Evolutionary conservation across 2,888 invertebrate species (phyloP), one percentile per base, ranked within the genome.

Genomic region (Isoperla grammatica): DNA sequence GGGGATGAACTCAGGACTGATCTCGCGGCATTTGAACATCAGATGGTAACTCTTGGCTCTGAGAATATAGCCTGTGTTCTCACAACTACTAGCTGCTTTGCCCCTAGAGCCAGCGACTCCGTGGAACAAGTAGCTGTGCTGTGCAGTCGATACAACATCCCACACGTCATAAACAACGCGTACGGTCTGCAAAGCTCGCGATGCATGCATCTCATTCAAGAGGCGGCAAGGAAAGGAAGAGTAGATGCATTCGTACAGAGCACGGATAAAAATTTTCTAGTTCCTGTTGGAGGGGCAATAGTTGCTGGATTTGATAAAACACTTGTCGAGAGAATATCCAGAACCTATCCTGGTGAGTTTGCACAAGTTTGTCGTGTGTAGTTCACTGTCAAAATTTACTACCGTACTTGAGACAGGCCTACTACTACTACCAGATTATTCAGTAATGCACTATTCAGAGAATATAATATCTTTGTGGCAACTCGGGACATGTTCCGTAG

Each of bases 171-270:
- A 12, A 91, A 91, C 73, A 91, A 91, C 75, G 90, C 91, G 0
- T 91, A 92, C 72, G 91, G 91, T 57, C 74, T 91, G 54, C 90
- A 90, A 74, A 82, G 83, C 65, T 79, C 81, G 20, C 79, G 81
- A 65, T 81, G 86, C 65, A 81, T 81, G 73, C 82, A 83, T 66
- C 76, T 83, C 19, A 79, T 90, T 64, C 83, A 87, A 72, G 81
- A 82, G 70, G 85, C 85, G 39, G 72, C 73, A 23, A 73, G 79
- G 35, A 75, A 78, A 62, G 90, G 89, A 8, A 78, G 88, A 60
- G 78, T 91, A 0, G 90, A 91, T 74, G 82, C 84, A 4, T 85
- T 90, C 73, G 86, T 92, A 29, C 90, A 91, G 72, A 90, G 89
- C 69, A 85, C 88, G 9, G 91, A 91, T 72, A 91, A 92, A 72